A percentile compares a stretch with the other conserved stretches of the same genome.
Conservation (phyloP, 2,113 vertebrate species). For the Anguilla japonica region DNA sequence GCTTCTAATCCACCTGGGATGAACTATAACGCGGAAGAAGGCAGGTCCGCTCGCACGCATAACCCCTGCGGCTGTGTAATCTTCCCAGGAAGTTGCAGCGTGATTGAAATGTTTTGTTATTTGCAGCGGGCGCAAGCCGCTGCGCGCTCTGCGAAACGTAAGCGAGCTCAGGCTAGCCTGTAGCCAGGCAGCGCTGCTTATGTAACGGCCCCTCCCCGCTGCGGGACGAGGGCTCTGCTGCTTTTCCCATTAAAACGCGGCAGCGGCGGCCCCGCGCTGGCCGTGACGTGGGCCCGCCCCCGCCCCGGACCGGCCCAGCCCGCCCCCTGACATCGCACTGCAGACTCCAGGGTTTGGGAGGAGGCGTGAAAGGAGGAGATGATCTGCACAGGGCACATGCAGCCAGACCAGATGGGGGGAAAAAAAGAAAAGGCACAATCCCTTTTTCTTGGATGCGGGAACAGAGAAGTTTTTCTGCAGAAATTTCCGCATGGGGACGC, state of each 20-base stretch:
- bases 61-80: not conserved
- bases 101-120: not conserved
- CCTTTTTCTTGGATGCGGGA: not conserved
- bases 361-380: not conserved
- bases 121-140: not conserved
- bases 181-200: constrained; percentile 23
- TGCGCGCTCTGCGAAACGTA: not conserved
- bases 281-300: constrained; percentile 9
- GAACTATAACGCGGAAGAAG: not conserved
- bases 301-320: not conserved
- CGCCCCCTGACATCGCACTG: not conserved
- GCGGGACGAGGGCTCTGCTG: not conserved
- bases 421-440: not conserved
- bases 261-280: constrained; percentile 18
- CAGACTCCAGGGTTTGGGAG: not conserved
- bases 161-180: not conserved
- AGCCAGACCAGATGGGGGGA: not conserved
- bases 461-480: not conserved
- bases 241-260: constrained; percentile 14
- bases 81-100: not conserved
- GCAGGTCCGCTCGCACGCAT: not conserved
- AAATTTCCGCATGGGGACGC: not conserved
- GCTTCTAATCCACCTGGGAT: not conserved
- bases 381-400: not conserved
- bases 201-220: constrained; percentile 25